Percentiles rank a stretch among this genome's conserved stretches.
Conservation (phyloP, 2,888 invertebrate species). For the Hirtodrosophila trivittata region DNA sequence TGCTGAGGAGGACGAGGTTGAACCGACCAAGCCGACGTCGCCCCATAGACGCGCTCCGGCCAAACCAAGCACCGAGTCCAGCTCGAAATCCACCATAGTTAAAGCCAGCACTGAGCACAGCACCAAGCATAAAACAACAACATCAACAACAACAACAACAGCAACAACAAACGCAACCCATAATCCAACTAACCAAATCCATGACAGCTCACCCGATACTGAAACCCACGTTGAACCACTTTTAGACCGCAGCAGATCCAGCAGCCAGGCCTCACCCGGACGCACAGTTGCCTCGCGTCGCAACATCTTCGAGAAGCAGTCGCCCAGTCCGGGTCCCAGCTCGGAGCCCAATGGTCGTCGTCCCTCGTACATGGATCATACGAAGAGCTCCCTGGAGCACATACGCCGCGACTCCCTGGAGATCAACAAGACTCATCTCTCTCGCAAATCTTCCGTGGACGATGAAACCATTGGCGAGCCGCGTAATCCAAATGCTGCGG, state of each 20-base stretch:
- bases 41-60: slow-evolving; percentile 24
- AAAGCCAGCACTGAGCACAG: slow-evolving; percentile 75
- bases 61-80: slow-evolving; percentile 17
- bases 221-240: slow-evolving; percentile 70
- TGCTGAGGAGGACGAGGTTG: slow-evolving; percentile 49
- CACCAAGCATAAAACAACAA: slow-evolving; percentile 52
- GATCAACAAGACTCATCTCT: slow-evolving; percentile 79
- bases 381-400: slow-evolving; percentile 83
- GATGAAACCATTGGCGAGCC: slow-evolving; percentile 82
- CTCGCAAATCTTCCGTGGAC: slow-evolving; percentile 79
- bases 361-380: slow-evolving; percentile 84
- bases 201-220: slow-evolving; percentile 60
- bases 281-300: slow-evolving; percentile 80
- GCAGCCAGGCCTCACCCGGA: slow-evolving; percentile 36
- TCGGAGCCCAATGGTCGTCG: slow-evolving; percentile 57
- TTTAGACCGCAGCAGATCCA: slow-evolving; percentile 63
- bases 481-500: slow-evolving; percentile 84
- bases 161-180: slow-evolving; percentile 35
- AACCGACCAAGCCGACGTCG: slow-evolving; percentile 13
- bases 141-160: slow-evolving; percentile 22
- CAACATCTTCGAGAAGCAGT: slow-evolving; percentile 80
- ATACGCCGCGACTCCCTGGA: slow-evolving; percentile 82
- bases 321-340: slow-evolving; percentile 32
- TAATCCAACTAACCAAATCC: slow-evolving; percentile 59
- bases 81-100: slow-evolving; percentile 47